Evolutionary conservation across 2,113 vertebrate genomes (phyloP).

Genomic region (Promerops cafer): DNA sequence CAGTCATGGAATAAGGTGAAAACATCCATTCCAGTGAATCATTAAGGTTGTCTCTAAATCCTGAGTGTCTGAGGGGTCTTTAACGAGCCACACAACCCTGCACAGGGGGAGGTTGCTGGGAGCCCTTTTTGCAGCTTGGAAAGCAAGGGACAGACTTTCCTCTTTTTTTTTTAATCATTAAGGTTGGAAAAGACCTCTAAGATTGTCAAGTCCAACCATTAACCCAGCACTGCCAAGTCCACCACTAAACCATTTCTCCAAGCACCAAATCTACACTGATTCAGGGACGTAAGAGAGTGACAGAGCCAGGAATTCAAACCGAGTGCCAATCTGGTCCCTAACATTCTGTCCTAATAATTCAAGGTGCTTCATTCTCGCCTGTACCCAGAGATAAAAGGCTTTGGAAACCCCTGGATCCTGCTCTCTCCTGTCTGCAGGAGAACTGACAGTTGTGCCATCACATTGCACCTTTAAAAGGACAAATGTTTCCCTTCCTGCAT

Average conservation of each 20-base stretch:
- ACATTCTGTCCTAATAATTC: not conserved
- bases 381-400: not conserved
- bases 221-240: not conserved
- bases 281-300: not conserved
- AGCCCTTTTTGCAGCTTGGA: not conserved
- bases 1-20: too few relatives aligned
- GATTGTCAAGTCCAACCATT: not conserved
- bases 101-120: not conserved
- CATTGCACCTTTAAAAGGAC: not conserved
- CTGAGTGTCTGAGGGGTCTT: not conserved
- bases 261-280: not conserved
- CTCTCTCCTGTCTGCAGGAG: rapidly evolving
- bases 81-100: not conserved
- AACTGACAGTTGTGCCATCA: not conserved
- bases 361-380: not conserved
- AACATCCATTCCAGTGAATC: too few relatives aligned
- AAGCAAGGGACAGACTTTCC: not conserved
- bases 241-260: not conserved
- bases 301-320: not conserved
- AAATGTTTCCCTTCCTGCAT: not conserved
- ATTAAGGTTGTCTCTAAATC: not conserved
- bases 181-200: not conserved
- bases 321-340: not conserved
- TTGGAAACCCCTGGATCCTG: not conserved
- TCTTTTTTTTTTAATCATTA: not conserved